Conservation (phyloP, 2,888 invertebrate species). For the Urechis unicinctus region DNA sequence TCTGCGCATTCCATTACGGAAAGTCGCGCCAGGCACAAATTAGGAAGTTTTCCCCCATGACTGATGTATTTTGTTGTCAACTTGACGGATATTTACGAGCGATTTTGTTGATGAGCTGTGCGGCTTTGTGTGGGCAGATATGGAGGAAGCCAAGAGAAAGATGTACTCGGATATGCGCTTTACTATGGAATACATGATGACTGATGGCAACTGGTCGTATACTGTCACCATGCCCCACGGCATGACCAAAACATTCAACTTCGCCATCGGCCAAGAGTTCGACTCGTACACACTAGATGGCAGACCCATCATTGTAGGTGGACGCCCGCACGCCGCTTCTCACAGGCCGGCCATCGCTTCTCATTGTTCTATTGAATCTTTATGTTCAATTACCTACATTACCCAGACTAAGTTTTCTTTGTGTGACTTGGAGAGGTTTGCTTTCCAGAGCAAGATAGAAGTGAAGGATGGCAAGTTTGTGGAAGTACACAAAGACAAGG, state of each 20-base stretch:
- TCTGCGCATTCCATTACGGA: no score
- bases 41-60: no score
- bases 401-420: no score
- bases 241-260: constrained; percentile 9
- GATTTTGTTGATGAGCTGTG: not conserved
- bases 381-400: no score
- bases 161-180: constrained; percentile 17
- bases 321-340: no score
- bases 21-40: no score
- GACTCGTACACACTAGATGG: constrained; percentile 18
- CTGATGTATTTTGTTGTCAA: no score
- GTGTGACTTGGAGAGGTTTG: no score
- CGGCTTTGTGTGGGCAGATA: constrained; percentile 8
- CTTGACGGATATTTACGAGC: no score
- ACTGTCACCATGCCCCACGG: constrained; percentile 16
- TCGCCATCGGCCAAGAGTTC: constrained; percentile 12
- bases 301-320: constrained; percentile 16
- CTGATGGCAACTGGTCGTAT: constrained; percentile 14
- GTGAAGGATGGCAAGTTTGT: constrained; percentile 16
- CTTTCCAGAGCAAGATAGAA: constrained; percentile 10
- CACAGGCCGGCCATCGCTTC: no score
- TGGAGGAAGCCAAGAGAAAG: constrained; percentile 18
- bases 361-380: no score
- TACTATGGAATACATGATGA: constrained; percentile 15
- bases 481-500: constrained; percentile 14